Evolutionary conservation across 2,113 vertebrate species (phyloP), one percentile per base, ranked within the genome.

Genomic region (Pitta sordida): DNA sequence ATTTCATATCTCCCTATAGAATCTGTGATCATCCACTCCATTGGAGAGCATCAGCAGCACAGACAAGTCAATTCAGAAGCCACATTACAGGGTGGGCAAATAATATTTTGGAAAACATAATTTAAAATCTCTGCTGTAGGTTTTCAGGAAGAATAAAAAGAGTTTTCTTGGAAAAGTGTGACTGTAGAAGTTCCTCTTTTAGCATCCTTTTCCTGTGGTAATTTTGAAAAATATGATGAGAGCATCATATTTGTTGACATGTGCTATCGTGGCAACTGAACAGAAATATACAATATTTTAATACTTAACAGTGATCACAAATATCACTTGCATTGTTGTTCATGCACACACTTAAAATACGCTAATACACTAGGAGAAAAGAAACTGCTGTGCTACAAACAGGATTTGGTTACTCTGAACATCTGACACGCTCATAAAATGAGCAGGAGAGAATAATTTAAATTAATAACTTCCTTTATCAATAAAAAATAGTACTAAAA

Each of bases 11-110:
- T 95, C 71, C 49, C 91, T 96, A 92, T 5, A 26, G 51, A 75
- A 86, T 63, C 91, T 96, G 51, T 63, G 88, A 91, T 95, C 87
- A 94, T 95, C 96, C 97, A 96, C 91, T 97, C 92, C 96, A 96
- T 94, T 97, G 92, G 85, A 97, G 95, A 92, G 89, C 94, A 96
- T 65, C 95, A 97, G 96, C 97, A 96, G 96, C 96, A 96, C 20
- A 10, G 91, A 78, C 80, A 94, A 75, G 84, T 76, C 84, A 86
- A 43, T 92, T 83, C 93, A 76, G 77, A 91, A 96, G 91, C 82
- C 96, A 96, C 76, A 34, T 80, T 16, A 59, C 24, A 85, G 16
- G 37, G 37, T 58, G 24, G 70, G 78, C 63, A 87, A 94, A 74
- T 41, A 15, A 5, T 58, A 24, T 89, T 93, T 94, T 93, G 46